Conservation (phyloP, 2,797 vertebrate genomes). For the Setipinna tenuifilis region DNA sequence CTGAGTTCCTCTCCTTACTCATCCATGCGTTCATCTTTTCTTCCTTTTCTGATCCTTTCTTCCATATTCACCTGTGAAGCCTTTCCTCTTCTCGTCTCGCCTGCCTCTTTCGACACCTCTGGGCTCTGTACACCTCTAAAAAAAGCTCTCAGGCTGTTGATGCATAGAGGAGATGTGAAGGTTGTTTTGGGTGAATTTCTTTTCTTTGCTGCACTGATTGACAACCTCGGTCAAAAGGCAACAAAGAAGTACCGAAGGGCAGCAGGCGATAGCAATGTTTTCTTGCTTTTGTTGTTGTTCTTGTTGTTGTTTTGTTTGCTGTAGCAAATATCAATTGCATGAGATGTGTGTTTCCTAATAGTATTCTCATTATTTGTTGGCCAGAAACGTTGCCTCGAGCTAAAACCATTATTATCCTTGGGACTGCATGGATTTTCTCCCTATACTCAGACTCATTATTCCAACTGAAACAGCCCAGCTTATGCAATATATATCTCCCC, state of each 20-base stretch:
- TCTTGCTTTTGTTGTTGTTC: too few relatives aligned
- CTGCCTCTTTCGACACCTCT: background rate
- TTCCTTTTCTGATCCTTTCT: background rate
- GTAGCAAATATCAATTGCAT: too few relatives aligned
- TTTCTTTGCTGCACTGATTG: too few relatives aligned
- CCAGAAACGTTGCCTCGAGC: background rate
- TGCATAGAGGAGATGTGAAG: too few relatives aligned
- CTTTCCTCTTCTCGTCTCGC: background rate
- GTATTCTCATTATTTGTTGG: background rate
- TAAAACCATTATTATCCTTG: background rate
- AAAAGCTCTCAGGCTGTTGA: background rate
- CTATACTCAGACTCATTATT: too few relatives aligned
- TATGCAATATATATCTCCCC: background rate
- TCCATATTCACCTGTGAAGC: background rate
- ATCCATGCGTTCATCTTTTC: background rate
- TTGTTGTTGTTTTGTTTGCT: too few relatives aligned
- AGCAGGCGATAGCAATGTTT: too few relatives aligned
- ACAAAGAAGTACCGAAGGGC: too few relatives aligned
- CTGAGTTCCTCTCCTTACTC: background rate
- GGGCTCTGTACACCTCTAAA: too few relatives aligned
- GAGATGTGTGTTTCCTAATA: background rate
- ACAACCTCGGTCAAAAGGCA: too few relatives aligned
- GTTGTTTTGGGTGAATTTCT: too few relatives aligned
- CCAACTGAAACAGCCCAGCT: too few relatives aligned
- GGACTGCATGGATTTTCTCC: slow-evolving; percentile 30